Evolutionary conservation across 2,113 vertebrate genomes (phyloP), one percentile per base, ranked within the genome.

Genomic region (Zootoca vivipara): DNA sequence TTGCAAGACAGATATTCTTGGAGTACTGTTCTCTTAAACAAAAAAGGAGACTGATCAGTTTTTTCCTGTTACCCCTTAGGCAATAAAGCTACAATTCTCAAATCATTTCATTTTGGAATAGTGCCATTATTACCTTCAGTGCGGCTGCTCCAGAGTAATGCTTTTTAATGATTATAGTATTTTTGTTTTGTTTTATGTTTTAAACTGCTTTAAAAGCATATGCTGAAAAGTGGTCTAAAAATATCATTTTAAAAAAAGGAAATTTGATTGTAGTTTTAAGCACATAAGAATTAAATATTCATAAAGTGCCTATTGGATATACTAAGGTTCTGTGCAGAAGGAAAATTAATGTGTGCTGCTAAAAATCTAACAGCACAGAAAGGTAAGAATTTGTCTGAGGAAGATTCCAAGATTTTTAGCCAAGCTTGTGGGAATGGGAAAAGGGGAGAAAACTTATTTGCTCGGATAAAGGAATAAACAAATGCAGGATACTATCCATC

Each of bases 401-500:
- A 42, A 69, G 28, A 73, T 35, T 72, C 18, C 26, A 81, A 73
- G 35, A 87, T 28, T 82, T 85, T 79, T 93, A 46, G 24, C 30
- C n/a, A 9, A 89, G 26, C 16, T 9, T 30, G 58, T 42, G 89
- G 65, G 67, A 46, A 26, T 83, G 88, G 87, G 88, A 93, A 92
- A 92, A 46, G 22, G 83, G 86, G 88, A 87, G 91, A 92, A 92
- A 62, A 78, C 91, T 88, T 90, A 84, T 89, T 85, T 56, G 65
- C 16, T 81, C 46, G 77, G 56, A 89, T 10, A 86, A 87, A 75
- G 7, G 64, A 82, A 20, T 87, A 62, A n/a, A 85, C 75, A 91
- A 82, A 86, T 82, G 77, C 93, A 93, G 94, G 92, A 94, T 94
- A 72, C 65, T 67, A 94, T 96, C 83, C 85, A 90, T 95, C 91